Evolutionary conservation across 2,113 vertebrate species (phyloP).

Genomic region (Lichenostomus cassidix): DNA sequence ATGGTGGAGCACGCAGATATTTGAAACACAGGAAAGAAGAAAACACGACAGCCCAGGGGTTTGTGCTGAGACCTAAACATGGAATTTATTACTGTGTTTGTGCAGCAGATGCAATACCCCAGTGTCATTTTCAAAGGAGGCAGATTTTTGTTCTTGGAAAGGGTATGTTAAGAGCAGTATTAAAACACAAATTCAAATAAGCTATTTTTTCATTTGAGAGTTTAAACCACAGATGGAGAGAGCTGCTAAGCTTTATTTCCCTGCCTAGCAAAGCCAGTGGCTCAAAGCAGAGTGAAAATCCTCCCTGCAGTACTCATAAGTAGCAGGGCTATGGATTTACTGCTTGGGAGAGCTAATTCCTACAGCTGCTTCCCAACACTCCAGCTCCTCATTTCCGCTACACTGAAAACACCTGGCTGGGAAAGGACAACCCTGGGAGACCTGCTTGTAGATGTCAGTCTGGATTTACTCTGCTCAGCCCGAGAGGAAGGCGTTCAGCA

Average conservation of each 20-base stretch:
- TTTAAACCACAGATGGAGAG: neutral
- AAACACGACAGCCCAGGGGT: neutral
- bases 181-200: neutral
- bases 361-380: slow-evolving; percentile 36
- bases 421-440: neutral
- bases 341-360: neutral
- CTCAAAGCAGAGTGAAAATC: neutral
- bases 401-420: neutral
- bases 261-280: neutral
- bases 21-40: neutral
- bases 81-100: slow-evolving; percentile 46
- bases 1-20: neutral
- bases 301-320: neutral
- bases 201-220: neutral
- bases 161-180: slow-evolving; percentile 10
- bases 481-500: neutral
- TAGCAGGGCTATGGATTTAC: slow-evolving; percentile 7
- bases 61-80: neutral
- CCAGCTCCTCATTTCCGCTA: neutral
- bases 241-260: neutral
- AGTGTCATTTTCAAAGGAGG: slow-evolving; percentile 52
- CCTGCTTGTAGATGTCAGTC: neutral
- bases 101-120: slow-evolving; percentile 36
- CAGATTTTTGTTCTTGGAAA: slow-evolving; percentile 37
- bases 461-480: neutral